Conservation (phyloP, 2,113 vertebrate genomes). For the Channa argus region DNA sequence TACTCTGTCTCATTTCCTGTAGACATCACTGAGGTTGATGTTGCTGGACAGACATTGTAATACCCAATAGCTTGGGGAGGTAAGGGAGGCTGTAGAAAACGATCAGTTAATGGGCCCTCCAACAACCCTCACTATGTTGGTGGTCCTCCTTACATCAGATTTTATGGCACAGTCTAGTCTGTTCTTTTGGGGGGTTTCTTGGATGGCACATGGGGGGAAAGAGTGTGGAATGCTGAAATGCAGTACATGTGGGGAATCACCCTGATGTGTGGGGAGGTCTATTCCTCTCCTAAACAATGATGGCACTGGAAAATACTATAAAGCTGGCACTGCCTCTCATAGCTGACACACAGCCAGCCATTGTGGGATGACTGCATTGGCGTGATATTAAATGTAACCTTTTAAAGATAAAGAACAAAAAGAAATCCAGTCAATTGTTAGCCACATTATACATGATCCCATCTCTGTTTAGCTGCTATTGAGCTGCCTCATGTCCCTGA, state of each 20-base stretch:
- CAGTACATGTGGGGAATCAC: slow-evolving; percentile 45
- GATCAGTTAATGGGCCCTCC: slow-evolving; percentile 45
- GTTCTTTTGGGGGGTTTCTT: slow-evolving; percentile 50
- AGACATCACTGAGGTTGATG: slow-evolving; percentile 56
- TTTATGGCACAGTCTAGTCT: slow-evolving; percentile 68
- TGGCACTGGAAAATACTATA: slow-evolving; percentile 17
- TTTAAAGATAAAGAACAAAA: neutral
- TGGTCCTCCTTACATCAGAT: slow-evolving; percentile 61
- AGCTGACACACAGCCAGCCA: slow-evolving; percentile 14
- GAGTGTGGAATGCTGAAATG: slow-evolving; percentile 57
- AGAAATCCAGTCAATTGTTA: slow-evolving; percentile 4
- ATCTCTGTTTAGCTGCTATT: slow-evolving; percentile 3
- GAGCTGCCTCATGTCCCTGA: slow-evolving; percentile 27
- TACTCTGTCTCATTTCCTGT: slow-evolving; percentile 45
- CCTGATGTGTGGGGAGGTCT: slow-evolving; percentile 27
- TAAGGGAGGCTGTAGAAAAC: slow-evolving; percentile 32
- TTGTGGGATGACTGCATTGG: neutral
- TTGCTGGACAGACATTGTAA: slow-evolving; percentile 45
- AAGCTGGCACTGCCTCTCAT: slow-evolving; percentile 7
- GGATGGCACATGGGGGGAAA: slow-evolving; percentile 39
- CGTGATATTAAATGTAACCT: neutral
- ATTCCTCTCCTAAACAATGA: slow-evolving; percentile 30
- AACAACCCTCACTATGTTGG: slow-evolving; percentile 64
- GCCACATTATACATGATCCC: neutral
- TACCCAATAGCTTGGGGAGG: slow-evolving; percentile 40